phyloP scores from a whole-genome alignment of 1,140 invertebrate genomes.

The Drosophila parabipectinata region DNA sequence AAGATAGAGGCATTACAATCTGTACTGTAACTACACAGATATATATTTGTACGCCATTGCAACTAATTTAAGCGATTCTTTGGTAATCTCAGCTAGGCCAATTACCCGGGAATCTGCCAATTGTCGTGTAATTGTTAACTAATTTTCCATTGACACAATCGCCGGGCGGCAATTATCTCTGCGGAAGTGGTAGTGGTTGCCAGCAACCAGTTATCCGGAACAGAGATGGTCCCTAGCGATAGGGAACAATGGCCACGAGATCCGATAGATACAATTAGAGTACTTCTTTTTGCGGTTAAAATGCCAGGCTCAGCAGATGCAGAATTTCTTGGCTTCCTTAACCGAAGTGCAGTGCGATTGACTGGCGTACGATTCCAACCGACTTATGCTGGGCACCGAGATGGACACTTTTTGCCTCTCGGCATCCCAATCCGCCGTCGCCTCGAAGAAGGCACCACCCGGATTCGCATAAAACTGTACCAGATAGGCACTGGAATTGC shows the following conservation, averaged over 20 bases:
- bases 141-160: slow-evolving; percentile 57
- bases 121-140: slow-evolving; percentile 68
- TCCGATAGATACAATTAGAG: slow-evolving; percentile 23
- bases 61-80: background rate
- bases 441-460: slow-evolving; percentile 85
- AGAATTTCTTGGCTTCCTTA: slow-evolving; percentile 85
- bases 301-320: slow-evolving; percentile 78
- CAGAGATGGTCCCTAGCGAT: slow-evolving; percentile 50
- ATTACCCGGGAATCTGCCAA: slow-evolving; percentile 33
- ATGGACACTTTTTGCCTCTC: slow-evolving; percentile 46
- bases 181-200: slow-evolving; percentile 35
- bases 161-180: slow-evolving; percentile 30
- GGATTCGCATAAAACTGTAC: slow-evolving; percentile 48
- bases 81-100: slow-evolving; percentile 2
- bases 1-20: background rate
- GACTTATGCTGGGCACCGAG: slow-evolving; percentile 85
- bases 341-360: slow-evolving; percentile 84
- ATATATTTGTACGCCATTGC: slow-evolving; percentile 4
- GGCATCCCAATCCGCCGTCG: slow-evolving; percentile 84
- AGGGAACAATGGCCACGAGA: slow-evolving; percentile 50
- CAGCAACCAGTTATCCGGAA: slow-evolving; percentile 10
- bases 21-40: no score
- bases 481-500: slow-evolving; percentile 9
- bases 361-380: slow-evolving; percentile 86
- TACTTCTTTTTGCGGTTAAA: slow-evolving; percentile 8